Percentiles rank a stretch among this genome's conserved stretches.
These are phyloP conservation scores for Pachyramphus minor DNA, from an alignment of 2,113 vertebrate genomes.

Conservation along the genomic window DNA sequence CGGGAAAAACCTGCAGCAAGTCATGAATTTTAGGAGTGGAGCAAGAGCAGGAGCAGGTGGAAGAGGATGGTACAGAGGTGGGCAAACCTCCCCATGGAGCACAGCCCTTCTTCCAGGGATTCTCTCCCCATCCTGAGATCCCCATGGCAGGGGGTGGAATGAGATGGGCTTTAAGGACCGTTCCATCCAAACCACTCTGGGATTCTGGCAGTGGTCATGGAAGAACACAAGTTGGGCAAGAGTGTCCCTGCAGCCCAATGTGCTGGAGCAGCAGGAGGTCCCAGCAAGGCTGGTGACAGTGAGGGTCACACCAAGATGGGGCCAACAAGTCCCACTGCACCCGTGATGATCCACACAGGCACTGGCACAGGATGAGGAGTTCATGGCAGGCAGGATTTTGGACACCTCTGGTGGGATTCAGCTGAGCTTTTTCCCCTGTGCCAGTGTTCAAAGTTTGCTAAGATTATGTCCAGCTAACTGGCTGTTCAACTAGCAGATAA, in stretches of 20 bases:
- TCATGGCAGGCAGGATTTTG: background rate
- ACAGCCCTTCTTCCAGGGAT: background rate
- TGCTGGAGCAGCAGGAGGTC: background rate
- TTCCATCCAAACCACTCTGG: background rate
- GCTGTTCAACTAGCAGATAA: conserved; percentile 51
- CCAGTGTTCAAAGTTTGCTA: background rate
- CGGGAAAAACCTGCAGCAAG: rapidly evolving
- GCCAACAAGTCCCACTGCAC: rapidly evolving
- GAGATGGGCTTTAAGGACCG: background rate
- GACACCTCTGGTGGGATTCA: background rate
- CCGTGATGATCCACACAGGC: too few species aligned
- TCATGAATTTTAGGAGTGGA: background rate
- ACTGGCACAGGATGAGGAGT: background rate
- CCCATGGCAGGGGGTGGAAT: background rate
- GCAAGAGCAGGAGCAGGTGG: background rate
- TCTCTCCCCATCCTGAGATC: background rate
- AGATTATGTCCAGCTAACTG: conserved; percentile 26
- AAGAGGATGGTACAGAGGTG: background rate
- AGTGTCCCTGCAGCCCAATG: rapidly evolving
- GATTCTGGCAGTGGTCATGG: background rate
- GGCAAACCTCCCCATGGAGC: rapidly evolving
- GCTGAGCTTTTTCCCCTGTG: background rate
- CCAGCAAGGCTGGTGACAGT: background rate
- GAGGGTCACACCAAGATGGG: background rate
- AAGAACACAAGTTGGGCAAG: background rate